Conservation (phyloP, 2,113 vertebrate species). For the Jacana jacana region DNA sequence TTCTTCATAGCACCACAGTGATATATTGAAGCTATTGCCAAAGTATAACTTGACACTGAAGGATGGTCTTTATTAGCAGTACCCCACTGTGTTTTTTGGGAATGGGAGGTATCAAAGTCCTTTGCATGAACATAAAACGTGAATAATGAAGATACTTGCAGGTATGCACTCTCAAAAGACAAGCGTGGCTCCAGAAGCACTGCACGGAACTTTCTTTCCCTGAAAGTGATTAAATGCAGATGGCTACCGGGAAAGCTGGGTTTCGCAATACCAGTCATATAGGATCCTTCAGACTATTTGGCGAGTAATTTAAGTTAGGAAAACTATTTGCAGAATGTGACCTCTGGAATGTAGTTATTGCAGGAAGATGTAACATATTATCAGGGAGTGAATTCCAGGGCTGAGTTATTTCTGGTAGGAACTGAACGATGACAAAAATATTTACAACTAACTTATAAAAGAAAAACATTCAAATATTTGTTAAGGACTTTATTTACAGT, state of each 20-base stretch:
- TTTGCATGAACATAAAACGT: neutral
- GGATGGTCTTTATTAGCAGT: neutral
- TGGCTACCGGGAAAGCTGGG: neutral
- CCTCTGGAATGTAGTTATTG: slow-evolving; percentile 49
- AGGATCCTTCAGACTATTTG: slow-evolving; percentile 37
- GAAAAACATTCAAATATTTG: slow-evolving; percentile 28
- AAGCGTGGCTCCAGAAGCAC: neutral
- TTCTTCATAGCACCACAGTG: neutral
- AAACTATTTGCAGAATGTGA: slow-evolving; percentile 59
- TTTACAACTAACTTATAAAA: slow-evolving; percentile 29
- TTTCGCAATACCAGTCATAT: neutral
- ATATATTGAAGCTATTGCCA: neutral
- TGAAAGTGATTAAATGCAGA: slow-evolving; percentile 53
- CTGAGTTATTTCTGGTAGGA: slow-evolving; percentile 56
- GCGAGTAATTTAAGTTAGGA: slow-evolving; percentile 54
- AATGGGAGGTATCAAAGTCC: neutral
- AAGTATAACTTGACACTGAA: neutral
- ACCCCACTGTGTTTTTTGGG: neutral
- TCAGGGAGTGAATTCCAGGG: slow-evolving; percentile 26
- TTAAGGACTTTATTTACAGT: slow-evolving; percentile 10
- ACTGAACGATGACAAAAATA: slow-evolving; percentile 7
- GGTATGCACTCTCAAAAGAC: neutral
- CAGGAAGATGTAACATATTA: slow-evolving; percentile 55
- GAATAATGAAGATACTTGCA: neutral
- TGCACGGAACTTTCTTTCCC: neutral